These are phyloP conservation scores for Heliothis virescens DNA, from an alignment of 1,140 invertebrate genomes.

Conservation along the genomic window DNA sequence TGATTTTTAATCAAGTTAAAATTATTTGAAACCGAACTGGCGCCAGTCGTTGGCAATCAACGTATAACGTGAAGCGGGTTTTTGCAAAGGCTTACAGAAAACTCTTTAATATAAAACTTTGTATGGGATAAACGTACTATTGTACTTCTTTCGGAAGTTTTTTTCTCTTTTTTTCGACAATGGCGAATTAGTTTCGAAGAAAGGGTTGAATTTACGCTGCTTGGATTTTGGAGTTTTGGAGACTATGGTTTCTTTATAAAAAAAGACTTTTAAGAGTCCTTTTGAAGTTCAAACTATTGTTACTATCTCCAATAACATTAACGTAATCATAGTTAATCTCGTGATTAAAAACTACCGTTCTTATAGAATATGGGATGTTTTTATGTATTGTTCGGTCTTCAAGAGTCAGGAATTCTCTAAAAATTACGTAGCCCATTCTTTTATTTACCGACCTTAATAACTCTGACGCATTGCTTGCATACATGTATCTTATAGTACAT, in stretches of 20 bases:
- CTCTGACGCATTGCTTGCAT: too few relatives aligned
- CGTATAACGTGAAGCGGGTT: conserved; percentile 5
- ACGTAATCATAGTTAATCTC: too few relatives aligned
- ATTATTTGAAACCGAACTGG: conserved; percentile 37
- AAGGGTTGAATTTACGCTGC: conserved; percentile 31
- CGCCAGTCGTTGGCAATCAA: conserved; percentile 27
- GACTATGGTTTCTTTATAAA: not conserved
- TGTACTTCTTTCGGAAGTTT: not conserved
- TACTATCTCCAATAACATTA: too few relatives aligned
- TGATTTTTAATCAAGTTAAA: conserved; percentile 51
- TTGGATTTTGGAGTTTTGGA: not conserved
- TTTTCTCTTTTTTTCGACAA: conserved; percentile 13
- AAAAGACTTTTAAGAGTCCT: too few relatives aligned
- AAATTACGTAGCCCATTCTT: too few relatives aligned
- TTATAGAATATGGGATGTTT: too few relatives aligned
- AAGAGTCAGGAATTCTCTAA: too few relatives aligned
- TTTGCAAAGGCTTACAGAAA: conserved; percentile 6
- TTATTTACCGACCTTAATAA: too few relatives aligned
- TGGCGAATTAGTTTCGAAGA: conserved; percentile 10
- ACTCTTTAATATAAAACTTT: not conserved
- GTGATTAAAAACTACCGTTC: too few relatives aligned
- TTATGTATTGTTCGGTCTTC: too few relatives aligned
- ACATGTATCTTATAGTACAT: not conserved
- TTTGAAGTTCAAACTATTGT: conserved; percentile 1
- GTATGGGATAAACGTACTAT: conserved; percentile 10